A percentile compares a stretch with the other conserved stretches of the same genome.
Evolutionary conservation across 2,888 invertebrate species (phyloP).

Genomic region (Noctua pronuba): DNA sequence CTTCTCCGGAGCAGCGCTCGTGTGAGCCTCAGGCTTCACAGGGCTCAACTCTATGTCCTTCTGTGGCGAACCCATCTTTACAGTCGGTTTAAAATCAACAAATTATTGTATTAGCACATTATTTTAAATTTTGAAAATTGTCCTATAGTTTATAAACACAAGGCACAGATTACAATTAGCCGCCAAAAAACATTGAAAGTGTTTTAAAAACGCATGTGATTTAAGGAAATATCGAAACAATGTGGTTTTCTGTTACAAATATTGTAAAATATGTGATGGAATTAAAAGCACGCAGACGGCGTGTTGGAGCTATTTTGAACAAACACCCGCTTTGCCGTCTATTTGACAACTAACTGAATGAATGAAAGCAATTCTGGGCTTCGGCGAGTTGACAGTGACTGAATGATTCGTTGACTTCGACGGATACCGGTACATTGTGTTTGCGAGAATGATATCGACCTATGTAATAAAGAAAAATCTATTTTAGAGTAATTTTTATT

Average conservation of each 20-base stretch:
- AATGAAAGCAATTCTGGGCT: neutral
- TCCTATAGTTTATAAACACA: constrained; percentile 16
- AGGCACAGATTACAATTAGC: constrained; percentile 1
- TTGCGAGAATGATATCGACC: neutral
- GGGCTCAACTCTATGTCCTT: constrained; percentile 87
- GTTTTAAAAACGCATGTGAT: neutral
- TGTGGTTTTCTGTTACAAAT: constrained; percentile 57
- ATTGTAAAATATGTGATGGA: constrained; percentile 18
- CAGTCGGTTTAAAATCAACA: constrained; percentile 16
- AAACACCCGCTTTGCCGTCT: constrained; percentile 41
- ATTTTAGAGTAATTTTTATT: neutral
- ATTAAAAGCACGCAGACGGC: constrained; percentile 44
- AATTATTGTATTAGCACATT: constrained; percentile 52
- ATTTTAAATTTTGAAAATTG: constrained; percentile 27
- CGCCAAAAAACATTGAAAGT: constrained; percentile 1
- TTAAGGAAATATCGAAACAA: constrained; percentile 5
- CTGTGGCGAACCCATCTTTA: constrained; percentile 80
- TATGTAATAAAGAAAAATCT: neutral
- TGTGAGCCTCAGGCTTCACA: constrained; percentile 75
- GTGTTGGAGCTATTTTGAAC: constrained; percentile 31
- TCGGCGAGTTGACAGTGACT: neutral
- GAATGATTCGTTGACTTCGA: neutral
- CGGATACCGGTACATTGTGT: neutral
- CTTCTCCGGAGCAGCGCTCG: constrained; percentile 71
- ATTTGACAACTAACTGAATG: constrained; percentile 56